Evolutionary conservation across 2,888 invertebrate species (phyloP).

Genomic region (Leucozona laternaria): DNA sequence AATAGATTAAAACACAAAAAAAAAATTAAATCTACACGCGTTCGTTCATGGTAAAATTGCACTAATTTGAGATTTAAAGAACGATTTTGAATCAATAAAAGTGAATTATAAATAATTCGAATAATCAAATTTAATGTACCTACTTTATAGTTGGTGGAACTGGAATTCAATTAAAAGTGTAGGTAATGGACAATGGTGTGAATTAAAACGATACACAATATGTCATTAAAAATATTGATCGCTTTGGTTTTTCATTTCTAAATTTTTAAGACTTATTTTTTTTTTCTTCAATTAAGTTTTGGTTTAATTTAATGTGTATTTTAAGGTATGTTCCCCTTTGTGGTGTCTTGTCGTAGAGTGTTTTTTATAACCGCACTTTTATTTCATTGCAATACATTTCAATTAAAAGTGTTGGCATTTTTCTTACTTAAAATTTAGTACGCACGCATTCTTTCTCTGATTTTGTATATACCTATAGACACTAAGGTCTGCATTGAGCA

Average conservation of each 20-base stretch:
- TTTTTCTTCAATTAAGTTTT: background rate
- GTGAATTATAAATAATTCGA: conserved; percentile 1
- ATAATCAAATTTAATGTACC: conserved; percentile 23
- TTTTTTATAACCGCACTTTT: background rate
- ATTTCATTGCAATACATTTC: background rate
- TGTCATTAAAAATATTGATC: conserved; percentile 14
- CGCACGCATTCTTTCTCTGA: background rate
- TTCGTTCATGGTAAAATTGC: background rate
- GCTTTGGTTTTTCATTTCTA: background rate
- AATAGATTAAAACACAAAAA: background rate
- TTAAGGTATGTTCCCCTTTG: background rate
- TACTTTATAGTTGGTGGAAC: background rate
- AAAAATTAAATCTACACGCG: background rate
- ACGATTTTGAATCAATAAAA: conserved; percentile 12
- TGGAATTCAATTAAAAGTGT: conserved; percentile 6
- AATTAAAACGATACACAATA: background rate
- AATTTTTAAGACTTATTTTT: background rate
- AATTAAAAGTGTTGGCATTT: conserved; percentile 21
- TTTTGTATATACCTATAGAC: background rate
- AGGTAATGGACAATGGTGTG: conserved; percentile 9
- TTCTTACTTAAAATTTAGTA: background rate
- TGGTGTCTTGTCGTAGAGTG: background rate
- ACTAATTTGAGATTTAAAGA: conserved; percentile 14
- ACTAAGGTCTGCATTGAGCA: background rate
- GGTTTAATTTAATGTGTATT: no score